phyloP scores from a whole-genome alignment of 2,797 vertebrate species.

The Synanceia verrucosa region DNA sequence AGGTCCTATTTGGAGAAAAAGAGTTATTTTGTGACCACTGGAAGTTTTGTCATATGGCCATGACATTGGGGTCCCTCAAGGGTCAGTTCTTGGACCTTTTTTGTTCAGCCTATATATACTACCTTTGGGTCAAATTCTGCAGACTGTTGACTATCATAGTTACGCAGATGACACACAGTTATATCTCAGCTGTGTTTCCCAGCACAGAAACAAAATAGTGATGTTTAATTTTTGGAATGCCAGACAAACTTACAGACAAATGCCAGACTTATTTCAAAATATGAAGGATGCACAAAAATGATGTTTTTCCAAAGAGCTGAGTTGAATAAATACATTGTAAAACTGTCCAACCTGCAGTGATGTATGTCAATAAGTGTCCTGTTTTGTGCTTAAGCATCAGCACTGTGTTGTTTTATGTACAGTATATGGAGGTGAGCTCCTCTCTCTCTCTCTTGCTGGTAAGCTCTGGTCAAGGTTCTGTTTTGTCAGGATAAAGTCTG shows the following conservation, averaged over 20 bases:
- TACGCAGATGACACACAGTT: too few relatives aligned
- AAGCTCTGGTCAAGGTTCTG: not conserved
- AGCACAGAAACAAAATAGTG: conserved; percentile 59
- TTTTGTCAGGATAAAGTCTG: not conserved
- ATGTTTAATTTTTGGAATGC: conserved; percentile 37
- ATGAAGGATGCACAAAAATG: conserved; percentile 54
- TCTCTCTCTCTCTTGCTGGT: not conserved
- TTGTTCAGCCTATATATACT: too few relatives aligned
- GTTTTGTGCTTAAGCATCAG: not conserved
- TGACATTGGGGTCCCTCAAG: too few relatives aligned
- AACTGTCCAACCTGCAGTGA: not conserved
- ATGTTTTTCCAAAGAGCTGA: conserved; percentile 58
- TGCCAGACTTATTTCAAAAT: conserved; percentile 63
- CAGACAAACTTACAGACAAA: too few relatives aligned
- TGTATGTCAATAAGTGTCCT: too few relatives aligned
- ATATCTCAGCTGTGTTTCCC: conserved; percentile 59
- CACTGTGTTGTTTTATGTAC: not conserved
- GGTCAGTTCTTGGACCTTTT: too few relatives aligned
- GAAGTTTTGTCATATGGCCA: too few relatives aligned
- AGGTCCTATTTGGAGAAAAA: too few relatives aligned
- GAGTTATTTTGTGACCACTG: too few relatives aligned
- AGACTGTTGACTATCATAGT: too few relatives aligned
- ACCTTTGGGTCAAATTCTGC: too few relatives aligned
- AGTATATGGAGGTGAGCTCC: too few relatives aligned
- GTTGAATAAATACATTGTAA: conserved; percentile 43